phyloP scores from a whole-genome alignment of 2,113 vertebrate species.

The Oryzias celebensis region DNA sequence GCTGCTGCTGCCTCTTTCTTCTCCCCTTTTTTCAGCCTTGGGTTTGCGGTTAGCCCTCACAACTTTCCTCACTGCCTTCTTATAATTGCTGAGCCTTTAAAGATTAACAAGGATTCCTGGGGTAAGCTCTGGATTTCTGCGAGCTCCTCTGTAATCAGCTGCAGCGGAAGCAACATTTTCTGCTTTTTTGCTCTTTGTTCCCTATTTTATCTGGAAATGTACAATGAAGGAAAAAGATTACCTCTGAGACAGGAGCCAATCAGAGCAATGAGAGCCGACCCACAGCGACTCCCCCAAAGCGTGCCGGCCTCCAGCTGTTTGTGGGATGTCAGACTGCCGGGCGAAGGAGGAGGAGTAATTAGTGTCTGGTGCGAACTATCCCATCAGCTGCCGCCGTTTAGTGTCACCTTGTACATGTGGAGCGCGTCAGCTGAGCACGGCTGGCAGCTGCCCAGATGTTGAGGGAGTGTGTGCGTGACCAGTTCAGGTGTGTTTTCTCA shows the following conservation, averaged over 20 bases:
- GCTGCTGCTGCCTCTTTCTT: slow-evolving; percentile 13
- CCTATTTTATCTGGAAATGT: neutral
- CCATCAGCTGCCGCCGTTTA: slow-evolving; percentile 44
- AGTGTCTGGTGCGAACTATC: slow-evolving; percentile 46
- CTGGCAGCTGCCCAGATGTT: slow-evolving; percentile 45
- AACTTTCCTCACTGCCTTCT: slow-evolving; percentile 48
- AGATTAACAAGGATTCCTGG: slow-evolving; percentile 59
- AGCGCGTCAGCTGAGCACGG: slow-evolving; percentile 6
- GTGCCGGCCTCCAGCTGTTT: slow-evolving; percentile 50
- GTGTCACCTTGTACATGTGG: slow-evolving; percentile 31
- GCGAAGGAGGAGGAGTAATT: slow-evolving; percentile 48
- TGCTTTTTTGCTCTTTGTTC: neutral
- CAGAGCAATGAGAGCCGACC: slow-evolving; percentile 58
- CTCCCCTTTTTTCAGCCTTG: slow-evolving; percentile 40
- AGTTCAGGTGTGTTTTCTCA: slow-evolving; percentile 1
- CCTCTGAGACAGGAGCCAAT: slow-evolving; percentile 55
- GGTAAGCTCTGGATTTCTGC: slow-evolving; percentile 24
- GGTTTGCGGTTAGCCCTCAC: slow-evolving; percentile 60
- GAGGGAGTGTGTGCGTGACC: slow-evolving; percentile 1
- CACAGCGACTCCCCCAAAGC: slow-evolving; percentile 25
- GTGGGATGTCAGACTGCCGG: slow-evolving; percentile 59
- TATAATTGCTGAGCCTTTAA: slow-evolving; percentile 57
- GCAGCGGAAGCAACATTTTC: slow-evolving; percentile 10
- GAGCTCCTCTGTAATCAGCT: slow-evolving; percentile 12
- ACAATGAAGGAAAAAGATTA: slow-evolving; percentile 29